These are phyloP conservation scores for Oenanthe oenanthe DNA, from an alignment of 2,113 vertebrate species.

Conservation along the genomic window DNA sequence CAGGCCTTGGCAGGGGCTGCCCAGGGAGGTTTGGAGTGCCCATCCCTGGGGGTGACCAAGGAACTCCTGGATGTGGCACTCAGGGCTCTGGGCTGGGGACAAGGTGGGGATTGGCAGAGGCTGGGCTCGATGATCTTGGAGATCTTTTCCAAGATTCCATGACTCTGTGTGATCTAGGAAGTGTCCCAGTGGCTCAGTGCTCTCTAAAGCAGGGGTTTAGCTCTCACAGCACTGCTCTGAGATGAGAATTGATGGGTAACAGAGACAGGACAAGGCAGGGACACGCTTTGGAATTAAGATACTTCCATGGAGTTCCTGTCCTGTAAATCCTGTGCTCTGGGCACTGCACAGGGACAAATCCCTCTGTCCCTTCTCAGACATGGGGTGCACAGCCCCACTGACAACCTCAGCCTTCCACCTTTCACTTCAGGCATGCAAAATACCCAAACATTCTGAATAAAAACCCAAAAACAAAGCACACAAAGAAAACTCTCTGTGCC, in stretches of 20 bases:
- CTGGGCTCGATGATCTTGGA: not conserved
- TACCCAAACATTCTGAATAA: not conserved
- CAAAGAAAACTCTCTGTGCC: not conserved
- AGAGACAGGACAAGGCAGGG: not conserved
- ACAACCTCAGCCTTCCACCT: rapidly evolving
- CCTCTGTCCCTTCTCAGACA: rapidly evolving
- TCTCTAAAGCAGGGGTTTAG: not conserved
- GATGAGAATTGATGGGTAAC: no score
- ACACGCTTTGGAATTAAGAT: no score
- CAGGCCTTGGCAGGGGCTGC: not conserved
- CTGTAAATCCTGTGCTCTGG: not conserved
- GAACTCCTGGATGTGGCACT: rapidly evolving
- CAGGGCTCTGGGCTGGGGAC: rapidly evolving
- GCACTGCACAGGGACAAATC: not conserved
- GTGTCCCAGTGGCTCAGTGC: not conserved
- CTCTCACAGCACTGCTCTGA: not conserved
- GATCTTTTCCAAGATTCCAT: not conserved
- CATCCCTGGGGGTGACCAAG: not conserved
- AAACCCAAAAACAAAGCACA: not conserved
- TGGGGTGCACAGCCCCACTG: not conserved
- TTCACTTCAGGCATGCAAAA: not conserved
- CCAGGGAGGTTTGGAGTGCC: not conserved
- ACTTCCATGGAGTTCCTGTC: rapidly evolving
- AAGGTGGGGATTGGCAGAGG: not conserved
- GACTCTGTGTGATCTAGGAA: not conserved